Base-by-base conservation (phyloP, 2,797 vertebrate genomes). In the Apogon talboti region DNA sequence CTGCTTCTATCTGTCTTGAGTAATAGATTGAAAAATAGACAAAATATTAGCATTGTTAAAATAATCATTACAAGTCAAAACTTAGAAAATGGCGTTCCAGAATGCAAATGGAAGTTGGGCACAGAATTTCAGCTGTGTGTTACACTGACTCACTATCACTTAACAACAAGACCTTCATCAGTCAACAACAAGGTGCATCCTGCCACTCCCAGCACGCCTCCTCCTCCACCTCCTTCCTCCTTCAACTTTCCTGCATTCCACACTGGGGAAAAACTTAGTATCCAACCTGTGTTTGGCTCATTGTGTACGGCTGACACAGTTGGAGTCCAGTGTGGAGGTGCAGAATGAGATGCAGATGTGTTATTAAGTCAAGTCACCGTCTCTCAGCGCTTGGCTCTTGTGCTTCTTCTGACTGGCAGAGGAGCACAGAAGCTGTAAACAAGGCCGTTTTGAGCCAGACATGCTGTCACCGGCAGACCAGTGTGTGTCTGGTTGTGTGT, bases 231-330 rank as follows among this genome's bases (percentile, higher is more conserved):
- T 28, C 24, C 24, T 28, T 28, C 24, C 24, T 28, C 24, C 24
- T 67, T 56, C 44, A 35, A 71, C 69, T 73, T 64, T 79, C 65
- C 66, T 78, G 79, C 80, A 89, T 87, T 90, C 88, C 83, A 67
- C 60, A 37, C 62, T 11, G n/a, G 63, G 45, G 19, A 38, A 55
- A 68, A 70, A 64, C 38, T 2, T 30, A 62, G 66, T 44, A 50
- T 59, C 47, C 49, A 46, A 82, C 69, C 77, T 75, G 73, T 10
- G 30, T 65, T 72, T 72, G 65, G 68, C 78, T 70, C 71, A 35
- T 43, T 78, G 72, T 74, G 60, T 66, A 61, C 77, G 57, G 61
- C 57, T 61, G 59, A 69, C 69, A 64, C 66, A 71, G 75, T 58
- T 8, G 45, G 72, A 76, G 63, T 82, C 75, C 73, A 56, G 64